These are phyloP conservation scores for Drosophila miranda DNA, from an alignment of 1,140 invertebrate species.

Conservation along the genomic window DNA sequence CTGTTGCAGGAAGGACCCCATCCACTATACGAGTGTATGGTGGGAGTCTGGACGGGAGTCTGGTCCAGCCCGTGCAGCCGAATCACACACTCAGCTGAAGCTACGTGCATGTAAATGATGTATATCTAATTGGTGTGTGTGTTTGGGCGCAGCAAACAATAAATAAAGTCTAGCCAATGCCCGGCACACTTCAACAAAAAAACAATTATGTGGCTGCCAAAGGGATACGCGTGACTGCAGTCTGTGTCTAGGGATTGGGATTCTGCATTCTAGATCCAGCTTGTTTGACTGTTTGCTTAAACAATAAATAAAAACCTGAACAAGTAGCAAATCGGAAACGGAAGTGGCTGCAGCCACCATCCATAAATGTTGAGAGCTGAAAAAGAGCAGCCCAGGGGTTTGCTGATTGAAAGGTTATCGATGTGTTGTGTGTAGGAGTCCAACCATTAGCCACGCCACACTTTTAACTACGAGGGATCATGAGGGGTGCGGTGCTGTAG, in stretches of 20 bases:
- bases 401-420: not conserved
- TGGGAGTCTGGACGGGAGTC: not conserved
- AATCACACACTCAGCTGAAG: conserved; percentile 5
- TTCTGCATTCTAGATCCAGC: conserved; percentile 21
- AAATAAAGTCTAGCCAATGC: conserved; percentile 72
- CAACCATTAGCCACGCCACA: too few relatives aligned
- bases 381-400: not conserved
- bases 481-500: too few relatives aligned
- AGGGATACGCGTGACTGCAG: conserved; percentile 34
- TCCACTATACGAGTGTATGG: not conserved
- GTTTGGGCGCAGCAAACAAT: conserved; percentile 51
- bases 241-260: conserved; percentile 13
- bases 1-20: not conserved
- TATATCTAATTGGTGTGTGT: conserved; percentile 1
- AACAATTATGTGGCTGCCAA: conserved; percentile 70
- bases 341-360: conserved; percentile 24
- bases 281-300: conserved; percentile 26
- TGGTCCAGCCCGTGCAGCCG: too few relatives aligned
- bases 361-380: conserved; percentile 38
- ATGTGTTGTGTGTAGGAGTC: not conserved
- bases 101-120: conserved; percentile 11
- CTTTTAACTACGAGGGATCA: not conserved
- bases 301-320: conserved; percentile 25
- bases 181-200: conserved; percentile 60
- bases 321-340: conserved; percentile 32